A percentile compares a stretch with the other conserved stretches of the same genome.
These are phyloP conservation scores for Pocillopora grandis DNA, from an alignment of 92 coral and sea anemone species.

Conservation along the genomic window DNA sequence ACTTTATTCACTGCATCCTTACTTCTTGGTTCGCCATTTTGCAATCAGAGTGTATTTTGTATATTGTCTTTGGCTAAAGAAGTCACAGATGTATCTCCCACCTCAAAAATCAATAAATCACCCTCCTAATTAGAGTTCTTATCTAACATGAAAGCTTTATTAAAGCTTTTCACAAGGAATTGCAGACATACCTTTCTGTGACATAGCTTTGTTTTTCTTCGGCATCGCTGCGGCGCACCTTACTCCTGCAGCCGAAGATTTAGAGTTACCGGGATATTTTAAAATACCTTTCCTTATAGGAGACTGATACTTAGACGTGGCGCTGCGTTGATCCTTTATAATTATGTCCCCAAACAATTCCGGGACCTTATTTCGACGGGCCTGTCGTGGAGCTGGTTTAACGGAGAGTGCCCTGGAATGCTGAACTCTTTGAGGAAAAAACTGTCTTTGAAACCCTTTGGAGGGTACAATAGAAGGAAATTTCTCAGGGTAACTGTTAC, in stretches of 20 bases:
- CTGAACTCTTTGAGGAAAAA: not conserved
- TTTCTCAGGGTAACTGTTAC: constrained; percentile 53
- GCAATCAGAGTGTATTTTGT: too few relatives aligned
- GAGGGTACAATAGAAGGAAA: constrained; percentile 9
- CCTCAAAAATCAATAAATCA: too few relatives aligned
- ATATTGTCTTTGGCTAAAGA: too few relatives aligned
- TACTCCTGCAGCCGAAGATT: not conserved
- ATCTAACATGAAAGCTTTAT: not conserved
- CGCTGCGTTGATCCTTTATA: constrained; percentile 5
- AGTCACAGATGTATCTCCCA: too few relatives aligned
- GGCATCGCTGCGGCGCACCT: not conserved
- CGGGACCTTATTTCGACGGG: constrained; percentile 24
- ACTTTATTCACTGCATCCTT: too few relatives aligned
- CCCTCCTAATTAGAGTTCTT: too few relatives aligned
- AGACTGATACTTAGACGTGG: constrained; percentile 10
- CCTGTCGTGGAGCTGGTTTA: constrained; percentile 8
- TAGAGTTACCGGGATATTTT: constrained; percentile 32
- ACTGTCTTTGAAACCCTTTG: not conserved
- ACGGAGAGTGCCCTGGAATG: constrained; percentile 7
- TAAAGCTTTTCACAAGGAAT: not conserved
- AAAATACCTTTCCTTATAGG: constrained; percentile 43
- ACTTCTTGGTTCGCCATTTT: too few relatives aligned
- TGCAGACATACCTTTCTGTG: constrained; percentile 13
- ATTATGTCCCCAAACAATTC: constrained; percentile 38
- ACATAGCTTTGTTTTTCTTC: not conserved